Base-by-base conservation (phyloP, 2,797 vertebrate species). In the Anabas testudineus region DNA sequence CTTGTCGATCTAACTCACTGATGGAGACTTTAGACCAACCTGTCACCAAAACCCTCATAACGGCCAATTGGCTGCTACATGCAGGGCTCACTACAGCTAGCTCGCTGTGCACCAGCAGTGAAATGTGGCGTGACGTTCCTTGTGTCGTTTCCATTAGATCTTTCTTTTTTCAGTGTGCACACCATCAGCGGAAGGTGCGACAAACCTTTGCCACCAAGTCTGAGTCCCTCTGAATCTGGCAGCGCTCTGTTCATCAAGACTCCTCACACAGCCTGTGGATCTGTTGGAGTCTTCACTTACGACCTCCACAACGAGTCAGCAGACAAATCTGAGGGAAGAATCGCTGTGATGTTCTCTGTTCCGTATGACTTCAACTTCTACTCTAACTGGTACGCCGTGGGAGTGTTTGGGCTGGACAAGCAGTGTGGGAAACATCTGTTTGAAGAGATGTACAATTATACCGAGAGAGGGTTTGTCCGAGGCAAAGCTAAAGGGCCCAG, bases 341-440 rank as follows among this genome's bases (percentile, higher is more conserved):
- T 75, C 0, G 58, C 73, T 1, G 24, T 58, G 22, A 64, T 75
- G 66, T 75, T 64, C 53, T 75, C 66, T 0, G 42, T 47, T 5
- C 73, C 73, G 0, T 58, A 47, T 0, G 46, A 53, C 39, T 76
- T 59, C 28, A 24, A 26, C 22, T 9, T 41, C 2, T 76, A 47
- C 54, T 47, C 32, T 3, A 69, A 58, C 65, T 75, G 65, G 58
- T 75, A 21, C 0, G 59, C 46, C 1, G 15, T 63, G n/a, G 73
- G 73, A 0, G 19, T 67, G 9, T 62, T 71, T 3, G 19, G 19
- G 22, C 30, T 30, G 34, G 51, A 55, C 7, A 48, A 24, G 13
- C 18, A 7, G 14, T 71, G 58, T 3, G 26, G 61, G 18, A 10
- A 71, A 7, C 42, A 32, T 6, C 68, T 71, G 15, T 71, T 24